Conservation (phyloP, 2,888 invertebrate species). For the Nasonia oneida region DNA sequence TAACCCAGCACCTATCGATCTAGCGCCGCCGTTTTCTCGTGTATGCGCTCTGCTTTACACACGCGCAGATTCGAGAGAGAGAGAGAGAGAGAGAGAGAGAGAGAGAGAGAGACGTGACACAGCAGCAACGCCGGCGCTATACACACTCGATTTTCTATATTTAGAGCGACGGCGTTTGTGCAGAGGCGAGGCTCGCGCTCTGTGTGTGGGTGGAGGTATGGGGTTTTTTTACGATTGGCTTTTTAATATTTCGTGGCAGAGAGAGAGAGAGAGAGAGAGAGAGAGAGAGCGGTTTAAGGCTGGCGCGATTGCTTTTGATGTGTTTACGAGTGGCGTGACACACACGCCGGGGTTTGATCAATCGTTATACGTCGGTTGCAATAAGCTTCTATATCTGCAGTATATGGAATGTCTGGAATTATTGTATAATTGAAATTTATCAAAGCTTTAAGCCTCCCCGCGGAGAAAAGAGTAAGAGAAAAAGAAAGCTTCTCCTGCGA, state of each 20-base stretch:
- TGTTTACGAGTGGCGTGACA: not conserved
- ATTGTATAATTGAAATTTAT: no score
- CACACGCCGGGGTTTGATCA: not conserved
- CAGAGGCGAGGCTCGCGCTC: not conserved
- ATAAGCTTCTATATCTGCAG: not conserved
- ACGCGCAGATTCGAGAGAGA: not conserved
- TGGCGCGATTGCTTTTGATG: slow-evolving; percentile 4
- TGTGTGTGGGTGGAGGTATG: not conserved
- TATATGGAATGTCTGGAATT: no score
- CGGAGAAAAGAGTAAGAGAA: no score
- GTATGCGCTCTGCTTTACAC: not conserved
- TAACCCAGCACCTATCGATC: slow-evolving; percentile 42
- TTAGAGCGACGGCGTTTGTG: not conserved
- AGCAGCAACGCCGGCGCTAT: slow-evolving; percentile 2
- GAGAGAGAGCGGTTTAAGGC: no score
- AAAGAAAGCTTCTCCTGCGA: no score
- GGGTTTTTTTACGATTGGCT: not conserved
- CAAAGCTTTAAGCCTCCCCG: no score
- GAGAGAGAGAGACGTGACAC: not conserved
- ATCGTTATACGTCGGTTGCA: not conserved
- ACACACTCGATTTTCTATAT: not conserved
- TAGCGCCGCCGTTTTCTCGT: slow-evolving; percentile 21
- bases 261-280: not conserved
- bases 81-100: not conserved
- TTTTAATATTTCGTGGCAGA: not conserved